Evolutionary conservation across 2,797 vertebrate species (phyloP).

Genomic region (Ambastaia sidthimunki): DNA sequence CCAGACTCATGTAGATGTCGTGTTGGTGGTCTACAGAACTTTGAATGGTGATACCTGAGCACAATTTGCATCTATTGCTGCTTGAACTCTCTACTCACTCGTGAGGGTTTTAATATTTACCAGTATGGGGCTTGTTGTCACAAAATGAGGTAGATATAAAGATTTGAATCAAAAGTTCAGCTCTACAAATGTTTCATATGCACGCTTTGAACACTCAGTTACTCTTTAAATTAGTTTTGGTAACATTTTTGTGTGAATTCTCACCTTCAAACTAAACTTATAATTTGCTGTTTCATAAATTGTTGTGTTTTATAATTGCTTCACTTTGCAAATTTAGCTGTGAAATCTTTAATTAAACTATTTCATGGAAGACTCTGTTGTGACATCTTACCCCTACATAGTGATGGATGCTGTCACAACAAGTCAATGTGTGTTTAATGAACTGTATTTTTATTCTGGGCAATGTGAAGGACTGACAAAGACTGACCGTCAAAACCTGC

Average conservation of each 20-base stretch:
- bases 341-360: neutral
- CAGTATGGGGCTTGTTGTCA: too few relatives aligned
- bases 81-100: neutral
- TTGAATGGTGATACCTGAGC: neutral
- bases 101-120: neutral
- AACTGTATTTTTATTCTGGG: neutral
- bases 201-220: too few relatives aligned
- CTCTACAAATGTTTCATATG: too few relatives aligned
- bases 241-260: too few relatives aligned
- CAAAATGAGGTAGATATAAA: too few relatives aligned
- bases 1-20: neutral
- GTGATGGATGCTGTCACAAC: neutral
- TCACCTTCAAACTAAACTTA: too few relatives aligned
- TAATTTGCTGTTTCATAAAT: neutral
- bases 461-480: neutral
- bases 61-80: neutral
- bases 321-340: neutral
- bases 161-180: too few relatives aligned
- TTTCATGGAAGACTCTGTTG: neutral
- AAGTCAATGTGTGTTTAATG: neutral
- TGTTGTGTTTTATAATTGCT: neutral
- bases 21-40: neutral
- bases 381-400: neutral
- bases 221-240: too few relatives aligned
- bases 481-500: constrained; percentile 16